A percentile compares a stretch with the other conserved stretches of the same genome.
Evolutionary conservation across 2,113 vertebrate species (phyloP).

Genomic region (Spea multiplicata): DNA sequence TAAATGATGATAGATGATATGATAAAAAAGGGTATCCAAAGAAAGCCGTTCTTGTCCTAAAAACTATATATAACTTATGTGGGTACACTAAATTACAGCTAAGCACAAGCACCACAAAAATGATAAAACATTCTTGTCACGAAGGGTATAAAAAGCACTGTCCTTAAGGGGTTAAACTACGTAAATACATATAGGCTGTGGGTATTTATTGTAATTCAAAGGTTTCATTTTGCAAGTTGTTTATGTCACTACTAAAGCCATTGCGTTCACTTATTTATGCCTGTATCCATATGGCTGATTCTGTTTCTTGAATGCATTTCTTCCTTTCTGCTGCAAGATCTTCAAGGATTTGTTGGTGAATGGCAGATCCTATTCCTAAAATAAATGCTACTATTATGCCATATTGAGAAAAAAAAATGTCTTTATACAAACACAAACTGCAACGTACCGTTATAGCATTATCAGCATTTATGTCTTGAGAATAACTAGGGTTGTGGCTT

Average conservation of each 20-base stretch:
- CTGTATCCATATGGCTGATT: constrained; percentile 55
- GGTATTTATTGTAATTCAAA: background rate
- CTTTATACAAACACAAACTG: constrained; percentile 1
- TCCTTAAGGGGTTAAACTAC: too few relatives aligned
- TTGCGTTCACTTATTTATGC: constrained; percentile 48
- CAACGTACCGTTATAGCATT: background rate
- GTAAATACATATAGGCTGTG: background rate
- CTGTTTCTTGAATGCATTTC: constrained; percentile 55
- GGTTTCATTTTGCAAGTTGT: too few relatives aligned
- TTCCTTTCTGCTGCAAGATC: constrained; percentile 46
- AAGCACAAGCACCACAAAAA: too few relatives aligned
- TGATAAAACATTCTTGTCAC: too few relatives aligned
- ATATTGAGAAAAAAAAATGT: constrained; percentile 27
- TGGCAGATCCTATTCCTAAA: constrained; percentile 57
- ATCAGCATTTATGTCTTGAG: background rate
- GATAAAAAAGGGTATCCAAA: too few relatives aligned
- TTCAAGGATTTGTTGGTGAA: constrained; percentile 51
- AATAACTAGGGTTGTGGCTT: too few relatives aligned
- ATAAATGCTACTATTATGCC: background rate
- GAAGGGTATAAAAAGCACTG: too few relatives aligned
- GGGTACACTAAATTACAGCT: too few relatives aligned
- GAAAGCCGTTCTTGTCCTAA: too few relatives aligned
- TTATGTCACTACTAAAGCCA: too few relatives aligned
- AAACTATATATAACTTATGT: too few relatives aligned
- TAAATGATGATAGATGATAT: too few relatives aligned